Conservation (phyloP, 2,888 invertebrate species). For the Drosophila siamana region DNA sequence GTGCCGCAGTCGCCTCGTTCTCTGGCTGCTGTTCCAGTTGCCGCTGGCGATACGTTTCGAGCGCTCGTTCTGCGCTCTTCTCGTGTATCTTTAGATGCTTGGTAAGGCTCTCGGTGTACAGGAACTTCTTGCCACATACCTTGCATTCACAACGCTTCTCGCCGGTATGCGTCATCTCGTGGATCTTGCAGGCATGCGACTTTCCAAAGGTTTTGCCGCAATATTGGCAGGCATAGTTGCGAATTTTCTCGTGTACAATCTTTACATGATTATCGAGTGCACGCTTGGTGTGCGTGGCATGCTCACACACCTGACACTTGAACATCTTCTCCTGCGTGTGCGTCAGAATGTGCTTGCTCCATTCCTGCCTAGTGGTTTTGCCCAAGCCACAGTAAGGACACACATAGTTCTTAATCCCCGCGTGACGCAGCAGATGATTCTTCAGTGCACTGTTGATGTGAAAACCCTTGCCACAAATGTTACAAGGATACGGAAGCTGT, state of each 20-base stretch:
- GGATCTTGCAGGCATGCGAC: constrained; percentile 83
- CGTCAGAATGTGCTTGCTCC: constrained; percentile 83
- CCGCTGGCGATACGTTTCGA: constrained; percentile 81
- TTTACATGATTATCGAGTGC: constrained; percentile 82
- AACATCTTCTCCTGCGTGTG: constrained; percentile 84
- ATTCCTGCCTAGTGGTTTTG: constrained; percentile 83
- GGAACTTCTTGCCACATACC: constrained; percentile 81
- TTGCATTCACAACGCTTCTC: constrained; percentile 83
- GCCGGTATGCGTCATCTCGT: constrained; percentile 83
- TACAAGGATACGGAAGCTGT: constrained; percentile 82
- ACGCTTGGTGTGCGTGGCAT: constrained; percentile 83
- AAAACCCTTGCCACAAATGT: constrained; percentile 83
- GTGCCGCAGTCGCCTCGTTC: constrained; percentile 47
- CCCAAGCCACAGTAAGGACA: constrained; percentile 84
- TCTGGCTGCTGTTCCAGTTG: constrained; percentile 64
- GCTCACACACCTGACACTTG: constrained; percentile 80
- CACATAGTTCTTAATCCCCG: constrained; percentile 84
- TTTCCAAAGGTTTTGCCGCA: constrained; percentile 83
- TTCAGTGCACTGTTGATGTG: constrained; percentile 83
- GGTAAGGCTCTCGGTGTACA: constrained; percentile 81
- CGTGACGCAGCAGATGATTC: constrained; percentile 83
- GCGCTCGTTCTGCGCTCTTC: constrained; percentile 79
- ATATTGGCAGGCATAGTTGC: constrained; percentile 81
- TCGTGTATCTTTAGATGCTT: constrained; percentile 83
- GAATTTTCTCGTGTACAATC: constrained; percentile 81